Evolutionary conservation across 2,888 invertebrate species (phyloP), one percentile per base, ranked within the genome.

Genomic region (Cheilosia pagana): DNA sequence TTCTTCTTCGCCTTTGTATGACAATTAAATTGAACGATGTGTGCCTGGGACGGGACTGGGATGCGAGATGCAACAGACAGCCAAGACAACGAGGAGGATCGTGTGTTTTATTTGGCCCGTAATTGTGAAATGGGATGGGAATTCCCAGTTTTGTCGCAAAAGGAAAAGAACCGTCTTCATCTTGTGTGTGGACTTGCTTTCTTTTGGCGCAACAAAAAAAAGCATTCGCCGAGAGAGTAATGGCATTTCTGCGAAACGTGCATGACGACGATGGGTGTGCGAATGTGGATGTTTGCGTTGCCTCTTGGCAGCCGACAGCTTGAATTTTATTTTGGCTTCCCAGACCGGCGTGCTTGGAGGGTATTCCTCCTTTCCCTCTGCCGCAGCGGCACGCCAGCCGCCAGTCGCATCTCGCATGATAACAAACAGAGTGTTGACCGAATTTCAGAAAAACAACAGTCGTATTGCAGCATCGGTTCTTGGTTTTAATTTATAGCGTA

Each of bases 21-120:
- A 76, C 85, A 79, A 81, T 85, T 81, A 71, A 81, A 62, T 70
- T 43, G 81, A 81, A 60, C 53, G 75, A 75, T 65, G 68, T 57
- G 41, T 50, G 77, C 71, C n/a, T 6, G 19, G 48, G 50, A 41
- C 50, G 28, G 8, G 25, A 4, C 6, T 45, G 6, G n/a, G 43
- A 21, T 62, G 12, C 63, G n/a, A 28, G 28, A 28, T 28, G 28
- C 28, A 45, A 57, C 45, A 67, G 68, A 50, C 62, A 57, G 10
- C 8, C 39, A 39, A 45, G 31, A 43, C 12, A 50, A 65, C 70
- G 39, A 76, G 52, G 68, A 68, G 35, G 67, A 14, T 41, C 63
- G 62, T 55, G 28, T 60, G 62, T 67, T 52, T 52, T 67, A 25
- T 35, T 79, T 70, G 76, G 75, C 45, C 41, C 16, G 72, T 53